phyloP scores from a whole-genome alignment of 2,888 invertebrate species.

The Atherix ibis region DNA sequence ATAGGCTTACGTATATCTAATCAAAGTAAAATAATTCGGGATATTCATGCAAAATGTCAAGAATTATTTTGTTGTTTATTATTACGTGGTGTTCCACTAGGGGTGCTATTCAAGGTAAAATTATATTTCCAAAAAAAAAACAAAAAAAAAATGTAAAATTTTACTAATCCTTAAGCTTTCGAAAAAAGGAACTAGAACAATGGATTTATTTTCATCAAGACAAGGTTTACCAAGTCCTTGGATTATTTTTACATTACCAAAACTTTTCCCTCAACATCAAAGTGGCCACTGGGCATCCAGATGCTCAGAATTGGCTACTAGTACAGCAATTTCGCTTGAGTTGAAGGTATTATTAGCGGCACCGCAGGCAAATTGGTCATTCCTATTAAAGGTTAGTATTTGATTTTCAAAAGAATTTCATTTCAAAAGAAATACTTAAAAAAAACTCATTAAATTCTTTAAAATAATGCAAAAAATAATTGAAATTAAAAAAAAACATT shows the following conservation, averaged over 20 bases:
- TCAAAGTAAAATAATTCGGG: slow-evolving; percentile 54
- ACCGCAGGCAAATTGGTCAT: slow-evolving; percentile 64
- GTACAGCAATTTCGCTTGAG: slow-evolving; percentile 51
- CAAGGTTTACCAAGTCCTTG: slow-evolving; percentile 45
- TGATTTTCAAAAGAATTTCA: too few relatives aligned
- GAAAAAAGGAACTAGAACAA: slow-evolving; percentile 38
- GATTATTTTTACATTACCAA: slow-evolving; percentile 52
- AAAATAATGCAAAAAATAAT: too few relatives aligned
- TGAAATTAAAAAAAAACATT: too few relatives aligned
- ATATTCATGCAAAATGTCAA: slow-evolving; percentile 69
- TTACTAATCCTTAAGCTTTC: slow-evolving; percentile 37
- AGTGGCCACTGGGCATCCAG: slow-evolving; percentile 31
- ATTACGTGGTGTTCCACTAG: slow-evolving; percentile 57
- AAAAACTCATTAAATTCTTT: too few relatives aligned
- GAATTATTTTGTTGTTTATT: slow-evolving; percentile 60
- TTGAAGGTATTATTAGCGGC: slow-evolving; percentile 54
- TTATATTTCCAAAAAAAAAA: too few relatives aligned
- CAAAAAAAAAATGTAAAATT: too few relatives aligned
- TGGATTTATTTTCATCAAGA: slow-evolving; percentile 39
- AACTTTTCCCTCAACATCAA: slow-evolving; percentile 37
- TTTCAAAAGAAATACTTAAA: too few relatives aligned
- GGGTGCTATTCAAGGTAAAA: slow-evolving; percentile 56
- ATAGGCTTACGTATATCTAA: slow-evolving; percentile 39
- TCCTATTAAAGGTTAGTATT: slow-evolving; percentile 48
- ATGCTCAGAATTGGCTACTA: slow-evolving; percentile 37